Percentiles rank a stretch among this genome's conserved stretches.
Conservation (phyloP, 92 coral and sea anemone genomes). For the Anthopleura xanthogrammica region DNA sequence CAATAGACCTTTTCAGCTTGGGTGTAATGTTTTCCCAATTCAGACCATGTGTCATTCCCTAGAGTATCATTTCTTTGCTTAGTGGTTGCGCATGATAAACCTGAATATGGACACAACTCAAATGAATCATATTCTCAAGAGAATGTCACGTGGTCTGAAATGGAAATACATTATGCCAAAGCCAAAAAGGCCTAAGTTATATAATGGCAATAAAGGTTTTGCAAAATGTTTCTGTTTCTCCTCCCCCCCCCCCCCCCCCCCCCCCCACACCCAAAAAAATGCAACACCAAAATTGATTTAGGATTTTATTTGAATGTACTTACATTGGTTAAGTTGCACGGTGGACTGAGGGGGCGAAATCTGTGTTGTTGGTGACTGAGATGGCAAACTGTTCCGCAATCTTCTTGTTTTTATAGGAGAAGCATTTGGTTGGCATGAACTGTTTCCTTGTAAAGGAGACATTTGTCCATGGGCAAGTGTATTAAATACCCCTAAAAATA, state of each 20-base stretch:
- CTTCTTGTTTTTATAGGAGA: slow-evolving; percentile 91
- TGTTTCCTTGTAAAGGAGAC: slow-evolving; percentile 43
- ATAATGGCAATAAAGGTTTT: neutral
- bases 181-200: too few species aligned
- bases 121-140: too few species aligned
- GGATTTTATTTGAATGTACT: neutral
- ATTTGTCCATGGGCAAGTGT: slow-evolving; percentile 26
- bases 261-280: neutral
- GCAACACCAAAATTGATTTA: neutral
- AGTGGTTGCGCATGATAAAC: too few species aligned
- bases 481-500: neutral
- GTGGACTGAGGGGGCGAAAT: neutral
- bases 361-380: slow-evolving; percentile 13
- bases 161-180: too few species aligned
- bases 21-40: too few species aligned
- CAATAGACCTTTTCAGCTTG: neutral
- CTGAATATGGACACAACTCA: too few species aligned
- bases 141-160: too few species aligned
- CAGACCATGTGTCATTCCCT: too few species aligned
- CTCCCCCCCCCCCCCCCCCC: too few species aligned
- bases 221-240: neutral
- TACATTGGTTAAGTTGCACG: slow-evolving; percentile 26
- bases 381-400: slow-evolving; percentile 60
- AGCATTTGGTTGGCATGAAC: slow-evolving; percentile 35
- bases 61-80: too few species aligned